Conservation (phyloP, 2,113 vertebrate species). For the Dromaius novaehollandiae region DNA sequence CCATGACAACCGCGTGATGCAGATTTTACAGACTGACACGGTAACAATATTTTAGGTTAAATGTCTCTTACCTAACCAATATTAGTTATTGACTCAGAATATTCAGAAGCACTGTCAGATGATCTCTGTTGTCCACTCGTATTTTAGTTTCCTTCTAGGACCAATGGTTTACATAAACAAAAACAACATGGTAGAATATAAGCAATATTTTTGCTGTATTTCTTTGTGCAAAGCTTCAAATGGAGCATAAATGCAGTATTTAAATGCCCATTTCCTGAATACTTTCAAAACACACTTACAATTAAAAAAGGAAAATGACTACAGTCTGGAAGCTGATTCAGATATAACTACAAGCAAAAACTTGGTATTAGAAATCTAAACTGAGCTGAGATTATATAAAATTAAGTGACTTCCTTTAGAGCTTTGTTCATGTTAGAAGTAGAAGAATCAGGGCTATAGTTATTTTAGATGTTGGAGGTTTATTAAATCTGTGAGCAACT, state of each 20-base stretch:
- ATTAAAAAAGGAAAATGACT: not conserved
- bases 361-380: not conserved
- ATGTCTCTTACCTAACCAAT: not conserved
- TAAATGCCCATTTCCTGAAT: not conserved
- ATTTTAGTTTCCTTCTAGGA: not conserved
- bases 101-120: conserved; percentile 14
- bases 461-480: not conserved
- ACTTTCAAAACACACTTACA: not conserved
- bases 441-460: not conserved
- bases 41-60: not conserved
- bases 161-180: not conserved
- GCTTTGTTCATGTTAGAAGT: not conserved
- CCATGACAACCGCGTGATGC: not conserved
- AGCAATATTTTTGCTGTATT: not conserved
- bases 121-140: not conserved
- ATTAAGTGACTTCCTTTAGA: not conserved
- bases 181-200: not conserved
- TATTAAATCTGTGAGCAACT: not conserved
- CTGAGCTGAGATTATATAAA: not conserved
- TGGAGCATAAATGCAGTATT: not conserved
- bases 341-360: not conserved
- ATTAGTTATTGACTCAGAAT: conserved; percentile 13
- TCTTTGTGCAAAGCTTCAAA: not conserved
- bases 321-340: not conserved
- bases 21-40: not conserved